Evolutionary conservation across 1,140 invertebrate species (phyloP).

Genomic region (Anagrus nilaparvatae): DNA sequence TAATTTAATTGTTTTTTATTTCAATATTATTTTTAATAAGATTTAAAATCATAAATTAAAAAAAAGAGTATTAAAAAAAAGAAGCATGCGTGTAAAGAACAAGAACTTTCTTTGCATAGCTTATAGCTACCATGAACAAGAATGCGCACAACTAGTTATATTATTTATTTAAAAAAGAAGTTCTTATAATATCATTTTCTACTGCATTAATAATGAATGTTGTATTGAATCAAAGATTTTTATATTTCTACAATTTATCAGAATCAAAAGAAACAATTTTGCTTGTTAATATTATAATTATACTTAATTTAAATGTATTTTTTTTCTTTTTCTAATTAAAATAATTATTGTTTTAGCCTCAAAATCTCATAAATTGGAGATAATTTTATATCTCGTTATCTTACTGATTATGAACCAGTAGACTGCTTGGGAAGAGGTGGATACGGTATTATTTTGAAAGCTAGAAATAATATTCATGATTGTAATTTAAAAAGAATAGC

Average conservation of each 20-base stretch:
- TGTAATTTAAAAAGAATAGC: slow-evolving; percentile 85
- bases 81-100: no score
- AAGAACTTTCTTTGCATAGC: no score
- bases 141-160: no score
- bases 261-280: slow-evolving; percentile 20
- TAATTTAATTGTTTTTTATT: no score
- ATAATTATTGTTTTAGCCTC: slow-evolving; percentile 4
- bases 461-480: slow-evolving; percentile 88
- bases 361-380: slow-evolving; percentile 7
- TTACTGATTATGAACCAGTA: slow-evolving; percentile 78
- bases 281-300: slow-evolving; percentile 19
- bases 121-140: no score
- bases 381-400: slow-evolving; percentile 62
- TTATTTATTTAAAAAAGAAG: slow-evolving; percentile 55
- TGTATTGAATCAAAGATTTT: slow-evolving; percentile 41
- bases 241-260: slow-evolving; percentile 17
- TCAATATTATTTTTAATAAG: no score
- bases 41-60: no score
- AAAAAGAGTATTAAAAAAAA: no score
- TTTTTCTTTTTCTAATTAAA: no score
- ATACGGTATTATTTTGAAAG: slow-evolving; percentile 94
- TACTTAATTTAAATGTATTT: no score
- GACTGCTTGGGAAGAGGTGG: slow-evolving; percentile 81
- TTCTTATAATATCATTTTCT: slow-evolving; percentile 53
- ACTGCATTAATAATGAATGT: slow-evolving; percentile 52